These are phyloP conservation scores for Oophaga sylvatica DNA, from an alignment of 2,797 vertebrate species.

Conservation along the genomic window DNA sequence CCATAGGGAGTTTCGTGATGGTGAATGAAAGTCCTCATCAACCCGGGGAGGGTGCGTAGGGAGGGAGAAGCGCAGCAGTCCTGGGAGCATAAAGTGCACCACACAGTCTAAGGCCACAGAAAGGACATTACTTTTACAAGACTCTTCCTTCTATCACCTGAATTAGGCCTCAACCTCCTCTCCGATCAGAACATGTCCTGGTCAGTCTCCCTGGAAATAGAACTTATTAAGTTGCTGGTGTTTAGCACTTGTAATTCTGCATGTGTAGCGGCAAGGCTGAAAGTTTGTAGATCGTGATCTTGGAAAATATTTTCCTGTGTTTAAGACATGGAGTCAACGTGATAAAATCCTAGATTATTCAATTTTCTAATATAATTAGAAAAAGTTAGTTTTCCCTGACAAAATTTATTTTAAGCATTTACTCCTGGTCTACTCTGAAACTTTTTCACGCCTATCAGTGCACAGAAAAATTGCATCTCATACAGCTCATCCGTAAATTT, in stretches of 20 bases:
- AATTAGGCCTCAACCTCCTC: neutral
- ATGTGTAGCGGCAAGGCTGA: neutral
- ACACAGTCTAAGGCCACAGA: constrained; percentile 10
- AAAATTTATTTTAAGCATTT: too few relatives aligned
- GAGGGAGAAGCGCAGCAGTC: neutral
- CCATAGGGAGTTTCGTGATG: constrained; percentile 38
- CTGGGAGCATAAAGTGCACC: constrained; percentile 17
- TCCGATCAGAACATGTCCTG: neutral
- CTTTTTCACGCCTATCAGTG: too few relatives aligned
- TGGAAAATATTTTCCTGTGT: too few relatives aligned
- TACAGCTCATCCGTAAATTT: too few relatives aligned
- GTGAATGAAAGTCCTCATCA: constrained; percentile 43
- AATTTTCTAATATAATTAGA: too few relatives aligned
- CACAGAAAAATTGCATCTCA: too few relatives aligned
- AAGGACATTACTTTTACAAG: constrained; percentile 31
- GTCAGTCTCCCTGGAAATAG: neutral
- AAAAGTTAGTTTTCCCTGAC: too few relatives aligned
- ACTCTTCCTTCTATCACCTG: neutral
- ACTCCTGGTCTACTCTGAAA: too few relatives aligned
- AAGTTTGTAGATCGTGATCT: too few relatives aligned
- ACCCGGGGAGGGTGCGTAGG: neutral
- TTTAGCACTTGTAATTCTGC: too few relatives aligned
- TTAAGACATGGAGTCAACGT: too few relatives aligned
- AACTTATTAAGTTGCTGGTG: neutral
- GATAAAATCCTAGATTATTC: too few relatives aligned